phyloP scores from a whole-genome alignment of 2,888 invertebrate genomes.

The Leptopilina drosophilae region DNA sequence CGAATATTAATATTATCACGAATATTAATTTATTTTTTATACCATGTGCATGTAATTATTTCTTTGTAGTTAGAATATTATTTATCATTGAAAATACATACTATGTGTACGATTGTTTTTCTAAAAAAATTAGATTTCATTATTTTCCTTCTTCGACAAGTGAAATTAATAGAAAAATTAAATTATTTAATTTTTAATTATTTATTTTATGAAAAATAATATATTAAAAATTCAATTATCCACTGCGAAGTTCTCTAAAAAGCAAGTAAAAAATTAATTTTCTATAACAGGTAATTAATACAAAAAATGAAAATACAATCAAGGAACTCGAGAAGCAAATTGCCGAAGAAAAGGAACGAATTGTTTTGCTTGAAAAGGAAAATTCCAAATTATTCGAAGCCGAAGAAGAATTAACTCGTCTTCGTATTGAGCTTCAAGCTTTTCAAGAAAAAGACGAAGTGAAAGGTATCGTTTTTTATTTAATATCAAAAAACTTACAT shows the following conservation, averaged over 20 bases:
- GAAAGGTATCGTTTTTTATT: slow-evolving; percentile 56
- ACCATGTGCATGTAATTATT: slow-evolving; percentile 34
- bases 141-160: slow-evolving; percentile 2
- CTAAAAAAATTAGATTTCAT: slow-evolving; percentile 11
- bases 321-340: slow-evolving; percentile 78
- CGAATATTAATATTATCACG: neutral
- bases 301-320: slow-evolving; percentile 77
- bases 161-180: neutral
- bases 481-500: too few relatives aligned
- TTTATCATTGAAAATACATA: slow-evolving; percentile 39
- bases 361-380: slow-evolving; percentile 78
- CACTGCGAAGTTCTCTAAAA: neutral
- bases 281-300: slow-evolving; percentile 76
- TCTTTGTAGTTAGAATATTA: slow-evolving; percentile 37
- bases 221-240: too few relatives aligned
- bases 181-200: too few relatives aligned
- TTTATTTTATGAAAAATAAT: too few relatives aligned
- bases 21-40: slow-evolving; percentile 36
- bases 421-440: slow-evolving; percentile 79
- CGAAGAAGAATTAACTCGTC: slow-evolving; percentile 82
- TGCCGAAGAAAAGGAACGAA: slow-evolving; percentile 76
- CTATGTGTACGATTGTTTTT: slow-evolving; percentile 12
- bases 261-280: slow-evolving; percentile 42
- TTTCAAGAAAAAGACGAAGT: slow-evolving; percentile 56
- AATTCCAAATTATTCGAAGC: slow-evolving; percentile 81